Percentiles rank a stretch among this genome's conserved stretches.
These are phyloP conservation scores for Magallana angulata DNA, from an alignment of 1,140 invertebrate species.

Conservation along the genomic window DNA sequence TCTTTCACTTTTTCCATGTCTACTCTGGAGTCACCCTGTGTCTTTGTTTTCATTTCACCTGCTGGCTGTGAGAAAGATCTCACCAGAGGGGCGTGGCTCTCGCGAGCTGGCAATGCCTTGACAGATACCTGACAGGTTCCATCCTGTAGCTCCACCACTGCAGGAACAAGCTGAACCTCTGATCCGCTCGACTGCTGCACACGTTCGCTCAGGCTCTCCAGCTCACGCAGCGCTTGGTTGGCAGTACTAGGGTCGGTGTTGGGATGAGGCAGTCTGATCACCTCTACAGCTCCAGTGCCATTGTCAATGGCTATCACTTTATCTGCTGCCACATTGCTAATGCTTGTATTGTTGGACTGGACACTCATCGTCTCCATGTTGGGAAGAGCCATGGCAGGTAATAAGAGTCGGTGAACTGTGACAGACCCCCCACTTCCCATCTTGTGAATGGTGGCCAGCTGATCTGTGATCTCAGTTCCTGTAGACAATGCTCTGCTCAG, in stretches of 20 bases:
- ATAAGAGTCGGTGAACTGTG: neutral
- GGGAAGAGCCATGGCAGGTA: neutral
- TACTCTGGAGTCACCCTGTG: constrained; percentile 2
- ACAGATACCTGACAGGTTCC: constrained; percentile 68
- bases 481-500: neutral
- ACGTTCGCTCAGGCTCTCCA: constrained; percentile 70
- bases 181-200: constrained; percentile 61
- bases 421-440: constrained; percentile 19
- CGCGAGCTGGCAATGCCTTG: constrained; percentile 51
- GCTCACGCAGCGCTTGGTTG: constrained; percentile 66
- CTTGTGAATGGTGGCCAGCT: neutral
- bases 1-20: constrained; percentile 80
- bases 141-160: constrained; percentile 68
- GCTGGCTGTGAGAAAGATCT: neutral
- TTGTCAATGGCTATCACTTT: neutral
- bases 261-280: constrained; percentile 62
- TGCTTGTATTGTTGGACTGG: neutral
- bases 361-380: neutral
- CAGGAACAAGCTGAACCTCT: constrained; percentile 61
- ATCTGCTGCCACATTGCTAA: neutral
- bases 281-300: neutral
- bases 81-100: constrained; percentile 1
- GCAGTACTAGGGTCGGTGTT: constrained; percentile 59
- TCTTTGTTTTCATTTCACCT: neutral
- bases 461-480: neutral